Base-by-base conservation (phyloP, 2,888 invertebrate genomes). In the Tromatobia lineatoria region DNA sequence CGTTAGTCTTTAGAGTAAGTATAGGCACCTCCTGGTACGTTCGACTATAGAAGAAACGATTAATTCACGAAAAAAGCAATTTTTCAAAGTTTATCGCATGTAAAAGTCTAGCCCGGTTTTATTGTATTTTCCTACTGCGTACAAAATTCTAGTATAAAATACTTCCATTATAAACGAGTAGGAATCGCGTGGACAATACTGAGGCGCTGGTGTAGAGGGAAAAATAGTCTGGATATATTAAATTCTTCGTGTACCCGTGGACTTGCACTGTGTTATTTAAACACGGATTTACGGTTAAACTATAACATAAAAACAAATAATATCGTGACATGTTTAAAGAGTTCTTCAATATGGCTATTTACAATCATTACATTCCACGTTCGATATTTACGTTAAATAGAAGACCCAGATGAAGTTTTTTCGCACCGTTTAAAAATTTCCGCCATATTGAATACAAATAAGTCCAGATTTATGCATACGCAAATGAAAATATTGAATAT, bases 1-100 rank as follows among this genome's bases (percentile, higher is more conserved):
- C 42, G 38, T 42, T 54, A 69, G 50, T 80, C 59, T 61, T 75
- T 61, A 29, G 73, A 80, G 54, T 71, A 83, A 84, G 69, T 77
- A 77, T 74, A 84, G 84, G 84, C 82, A 85, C 84, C 82, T 47
- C 34, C 75, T 74, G 84, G 84, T 71, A 64, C 42, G 34, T 74
- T 20, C 75, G 42, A 69, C 54, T 75, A 34, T 52, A 20, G 25
- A 45, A 69, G 52, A 77, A 50, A 69, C 34, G 13, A 47, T 70
- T 69, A 74, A 42, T 70, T 75, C 23, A 64, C n/a, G 20, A 59
- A 79, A 79, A 70, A 75, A 70, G 38, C 38, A 71, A 66, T 8
- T 34, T 18, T 34, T 10, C 61, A 1, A 57, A 57, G 23, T 57
- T 59, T 50, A 66, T 42, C 52, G 75, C 23, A 13, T 66, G 52